Evolutionary conservation across 1,140 invertebrate species (phyloP).

Genomic region (Drosophila insularis): DNA sequence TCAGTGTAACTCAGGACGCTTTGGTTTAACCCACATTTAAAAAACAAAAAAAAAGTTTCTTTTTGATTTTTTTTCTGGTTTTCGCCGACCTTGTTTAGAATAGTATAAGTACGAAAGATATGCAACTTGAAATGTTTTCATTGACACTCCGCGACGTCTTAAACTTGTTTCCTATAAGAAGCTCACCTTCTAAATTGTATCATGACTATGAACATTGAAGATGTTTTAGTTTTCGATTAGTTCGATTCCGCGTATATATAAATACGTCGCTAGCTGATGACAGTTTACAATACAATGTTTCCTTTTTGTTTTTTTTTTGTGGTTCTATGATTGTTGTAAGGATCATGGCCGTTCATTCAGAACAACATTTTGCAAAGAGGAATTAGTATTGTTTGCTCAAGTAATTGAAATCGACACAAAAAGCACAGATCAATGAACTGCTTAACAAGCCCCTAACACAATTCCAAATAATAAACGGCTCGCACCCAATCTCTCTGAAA

Average conservation of each 20-base stretch:
- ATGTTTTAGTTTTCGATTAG: conserved; percentile 2
- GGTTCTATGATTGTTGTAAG: conserved; percentile 33
- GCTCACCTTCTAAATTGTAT: conserved; percentile 57
- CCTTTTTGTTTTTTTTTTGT: no score
- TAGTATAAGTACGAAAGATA: conserved; percentile 13
- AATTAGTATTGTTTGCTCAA: conserved; percentile 42
- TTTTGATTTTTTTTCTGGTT: background rate
- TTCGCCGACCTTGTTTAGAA: conserved; percentile 15
- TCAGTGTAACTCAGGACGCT: background rate
- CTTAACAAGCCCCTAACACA: conserved; percentile 50
- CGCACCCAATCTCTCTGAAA: conserved; percentile 25
- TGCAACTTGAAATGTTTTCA: conserved; percentile 6
- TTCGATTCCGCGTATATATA: conserved; percentile 23
- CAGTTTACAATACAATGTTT: background rate
- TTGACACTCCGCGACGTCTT: conserved; percentile 10
- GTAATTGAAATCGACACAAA: conserved; percentile 33
- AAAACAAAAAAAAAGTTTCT: background rate
- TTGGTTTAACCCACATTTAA: conserved; percentile 5
- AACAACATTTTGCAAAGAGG: conserved; percentile 1
- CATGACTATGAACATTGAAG: conserved; percentile 61
- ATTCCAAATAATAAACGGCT: conserved; percentile 14
- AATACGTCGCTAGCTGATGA: background rate
- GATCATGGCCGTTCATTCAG: conserved; percentile 54
- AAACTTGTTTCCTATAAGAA: conserved; percentile 59
- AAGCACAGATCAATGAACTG: conserved; percentile 65